Base-by-base conservation (phyloP, 2,113 vertebrate genomes). In the Bufo bufo region DNA sequence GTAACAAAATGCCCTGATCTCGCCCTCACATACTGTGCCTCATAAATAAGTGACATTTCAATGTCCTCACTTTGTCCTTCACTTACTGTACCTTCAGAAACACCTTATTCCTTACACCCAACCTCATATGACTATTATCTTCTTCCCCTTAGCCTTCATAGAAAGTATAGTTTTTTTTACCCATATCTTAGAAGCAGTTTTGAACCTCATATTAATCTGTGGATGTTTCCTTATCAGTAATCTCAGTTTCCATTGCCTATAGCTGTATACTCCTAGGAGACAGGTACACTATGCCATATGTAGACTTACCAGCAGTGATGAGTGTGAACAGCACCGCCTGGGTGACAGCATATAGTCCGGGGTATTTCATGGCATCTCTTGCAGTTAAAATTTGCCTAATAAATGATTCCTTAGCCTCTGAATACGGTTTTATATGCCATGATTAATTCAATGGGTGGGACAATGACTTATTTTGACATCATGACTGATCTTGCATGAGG, bases 401-500 rank as follows among this genome's bases (percentile, higher is more conserved):
- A 80, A 80, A 58, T 58, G 54, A 80, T 59, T 58, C 10, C 4
- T 2, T 3, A 74, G 20, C 77, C 77, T 23, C 77, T 17, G 52
- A 58, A 56, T 58, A 58, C n/a, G 17, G 77, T 43, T 80, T 58
- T 80, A 80, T 80, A 80, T 14, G 54, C 77, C 23, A 23, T 13
- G 77, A 80, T 80, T 58, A 52, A 13, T 52, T 20, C 54, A 1
- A 7, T 58, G 77, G 77, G 77, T 43, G 77, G 77, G 23, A 23
- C 12, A n/a, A 59, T 80, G 77, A 80, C 54, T 80, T 59, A 23
- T 58, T 43, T 56, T 80, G 77, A 80, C 52, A 23, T 80, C 77
- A 79, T 6, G 4, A 58, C 13, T 23, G n/a, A 33, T 33, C 77
- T 79, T 23, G 43, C 19, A 56, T 80, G 23, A 80, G 77, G 13